phyloP scores from a whole-genome alignment of 1,140 invertebrate genomes.

The Drosophila nigromelanica region DNA sequence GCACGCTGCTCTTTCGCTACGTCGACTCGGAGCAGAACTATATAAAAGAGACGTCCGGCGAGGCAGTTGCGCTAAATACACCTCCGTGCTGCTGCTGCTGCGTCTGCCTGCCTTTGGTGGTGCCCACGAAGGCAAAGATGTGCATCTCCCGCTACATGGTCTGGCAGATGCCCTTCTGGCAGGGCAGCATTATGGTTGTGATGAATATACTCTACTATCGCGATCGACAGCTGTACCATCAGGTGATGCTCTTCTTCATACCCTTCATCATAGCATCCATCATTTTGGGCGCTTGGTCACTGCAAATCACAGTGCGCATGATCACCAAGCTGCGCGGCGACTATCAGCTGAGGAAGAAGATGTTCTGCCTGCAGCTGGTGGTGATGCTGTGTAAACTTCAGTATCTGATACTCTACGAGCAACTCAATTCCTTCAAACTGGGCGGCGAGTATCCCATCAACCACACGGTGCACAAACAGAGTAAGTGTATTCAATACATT shows the following conservation, averaged over 20 bases:
- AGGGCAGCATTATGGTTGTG: constrained; percentile 77
- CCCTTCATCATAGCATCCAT: constrained; percentile 75
- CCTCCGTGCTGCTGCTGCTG: constrained; percentile 79
- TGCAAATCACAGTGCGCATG: constrained; percentile 78
- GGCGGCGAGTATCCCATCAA: constrained; percentile 79
- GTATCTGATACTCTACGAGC: constrained; percentile 70
- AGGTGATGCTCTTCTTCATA: constrained; percentile 73
- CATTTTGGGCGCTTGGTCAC: constrained; percentile 67
- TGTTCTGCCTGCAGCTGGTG: constrained; percentile 77
- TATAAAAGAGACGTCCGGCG: constrained; percentile 66
- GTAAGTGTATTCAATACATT: constrained; percentile 39
- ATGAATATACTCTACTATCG: constrained; percentile 78
- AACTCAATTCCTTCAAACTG: constrained; percentile 62
- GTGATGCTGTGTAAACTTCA: constrained; percentile 77
- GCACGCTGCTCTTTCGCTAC: constrained; percentile 69
- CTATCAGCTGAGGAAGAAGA: constrained; percentile 76
- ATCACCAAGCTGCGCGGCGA: constrained; percentile 63
- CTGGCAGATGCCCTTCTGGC: constrained; percentile 80
- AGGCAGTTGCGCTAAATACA: constrained; percentile 63
- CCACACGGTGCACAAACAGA: constrained; percentile 78
- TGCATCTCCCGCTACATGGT: constrained; percentile 73
- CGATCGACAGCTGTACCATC: constrained; percentile 49
- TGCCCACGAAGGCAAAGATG: constrained; percentile 69
- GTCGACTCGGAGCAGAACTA: constrained; percentile 74
- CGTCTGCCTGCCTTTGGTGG: constrained; percentile 60